A percentile compares a stretch with the other conserved stretches of the same genome.
Conservation (phyloP, 2,888 invertebrate genomes). For the Crematogaster levior region DNA sequence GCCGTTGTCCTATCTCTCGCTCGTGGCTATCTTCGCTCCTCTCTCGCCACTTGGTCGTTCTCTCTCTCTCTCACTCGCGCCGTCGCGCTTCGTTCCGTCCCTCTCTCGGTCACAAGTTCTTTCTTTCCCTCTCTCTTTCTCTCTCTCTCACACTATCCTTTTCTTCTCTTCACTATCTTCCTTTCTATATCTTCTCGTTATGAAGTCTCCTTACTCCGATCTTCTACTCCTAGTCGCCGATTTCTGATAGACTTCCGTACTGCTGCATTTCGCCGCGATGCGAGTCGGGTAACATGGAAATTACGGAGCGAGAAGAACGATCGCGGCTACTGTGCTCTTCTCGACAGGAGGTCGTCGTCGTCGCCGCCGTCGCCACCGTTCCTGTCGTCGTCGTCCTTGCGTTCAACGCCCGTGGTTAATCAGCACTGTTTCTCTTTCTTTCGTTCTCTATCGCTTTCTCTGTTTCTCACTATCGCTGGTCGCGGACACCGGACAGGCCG, state of each 20-base stretch:
- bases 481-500: conserved; percentile 33
- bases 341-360: conserved; percentile 36
- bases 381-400: conserved; percentile 40
- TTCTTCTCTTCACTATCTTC: conserved; percentile 31
- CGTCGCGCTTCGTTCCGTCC: conserved; percentile 2
- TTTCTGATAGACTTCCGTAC: conserved; percentile 61
- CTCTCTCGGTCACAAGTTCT: conserved; percentile 4
- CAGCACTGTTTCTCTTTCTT: conserved; percentile 1
- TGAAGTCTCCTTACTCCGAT: conserved; percentile 59
- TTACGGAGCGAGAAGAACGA: background rate
- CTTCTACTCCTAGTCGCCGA: conserved; percentile 61
- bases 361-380: conserved; percentile 49
- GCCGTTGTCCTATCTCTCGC: background rate
- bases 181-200: conserved; percentile 45
- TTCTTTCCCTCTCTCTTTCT: background rate
- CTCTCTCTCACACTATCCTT: conserved; percentile 31
- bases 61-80: conserved; percentile 1
- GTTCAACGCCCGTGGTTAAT: conserved; percentile 58
- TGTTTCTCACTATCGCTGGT: conserved; percentile 12
- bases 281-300: background rate
- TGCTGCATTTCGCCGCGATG: conserved; percentile 69
- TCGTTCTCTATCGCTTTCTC: conserved; percentile 54
- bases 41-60: background rate
- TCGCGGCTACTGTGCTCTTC: background rate
- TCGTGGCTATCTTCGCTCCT: background rate